Percentiles rank a stretch among this genome's conserved stretches.
Conservation (phyloP, 2,888 invertebrate species). For the Sarcophaga variegata region DNA sequence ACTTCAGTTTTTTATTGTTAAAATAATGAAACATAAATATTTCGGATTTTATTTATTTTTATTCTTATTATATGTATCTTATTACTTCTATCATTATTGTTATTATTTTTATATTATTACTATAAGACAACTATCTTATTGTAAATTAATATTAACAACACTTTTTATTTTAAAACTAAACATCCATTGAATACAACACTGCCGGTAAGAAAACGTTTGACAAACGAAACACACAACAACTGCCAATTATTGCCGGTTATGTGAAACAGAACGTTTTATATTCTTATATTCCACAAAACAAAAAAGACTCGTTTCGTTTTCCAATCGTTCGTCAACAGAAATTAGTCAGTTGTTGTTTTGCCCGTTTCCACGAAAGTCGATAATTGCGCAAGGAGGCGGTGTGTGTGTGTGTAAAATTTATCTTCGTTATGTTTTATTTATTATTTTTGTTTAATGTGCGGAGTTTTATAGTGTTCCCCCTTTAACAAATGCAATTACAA, state of each 20-base stretch:
- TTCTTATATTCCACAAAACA: not conserved
- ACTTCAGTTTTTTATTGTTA: too few species aligned
- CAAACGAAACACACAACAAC: not conserved
- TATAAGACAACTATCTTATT: too few species aligned
- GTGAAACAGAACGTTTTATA: slow-evolving; percentile 30
- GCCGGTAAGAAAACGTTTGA: not conserved
- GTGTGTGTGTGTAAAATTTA: slow-evolving; percentile 17
- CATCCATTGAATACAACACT: slow-evolving; percentile 30
- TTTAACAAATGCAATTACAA: slow-evolving; percentile 61
- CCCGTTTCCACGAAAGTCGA: slow-evolving; percentile 45
- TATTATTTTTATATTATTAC: too few species aligned
- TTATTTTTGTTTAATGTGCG: slow-evolving; percentile 23
- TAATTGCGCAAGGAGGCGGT: not conserved
- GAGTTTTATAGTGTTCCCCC: slow-evolving; percentile 50
- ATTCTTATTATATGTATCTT: too few species aligned
- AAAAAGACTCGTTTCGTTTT: not conserved
- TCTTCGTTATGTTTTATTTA: slow-evolving; percentile 10
- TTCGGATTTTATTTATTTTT: too few species aligned
- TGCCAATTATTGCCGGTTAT: slow-evolving; percentile 34
- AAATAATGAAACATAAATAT: too few species aligned
- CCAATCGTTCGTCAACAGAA: not conserved
- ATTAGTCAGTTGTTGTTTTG: slow-evolving; percentile 65
- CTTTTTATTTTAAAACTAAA: too few species aligned
- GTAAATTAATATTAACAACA: too few species aligned
- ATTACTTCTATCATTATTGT: too few species aligned